A percentile compares a stretch with the other conserved stretches of the same genome.
Conservation (phyloP, 2,797 vertebrate genomes). For the Pygocentrus nattereri region DNA sequence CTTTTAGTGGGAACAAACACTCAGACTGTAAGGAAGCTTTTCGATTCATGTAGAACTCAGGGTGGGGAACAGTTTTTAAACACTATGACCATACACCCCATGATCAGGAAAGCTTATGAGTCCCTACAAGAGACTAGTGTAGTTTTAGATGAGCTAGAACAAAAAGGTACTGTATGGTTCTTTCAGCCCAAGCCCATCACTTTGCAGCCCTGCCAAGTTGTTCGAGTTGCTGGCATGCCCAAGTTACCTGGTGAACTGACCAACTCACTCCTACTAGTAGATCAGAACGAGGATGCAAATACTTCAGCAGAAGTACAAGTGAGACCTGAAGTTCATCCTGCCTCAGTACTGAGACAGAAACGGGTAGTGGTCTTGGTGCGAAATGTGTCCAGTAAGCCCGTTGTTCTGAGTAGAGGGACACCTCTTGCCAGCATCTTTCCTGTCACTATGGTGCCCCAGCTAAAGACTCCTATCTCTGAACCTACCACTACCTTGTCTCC, state of each 20-base stretch:
- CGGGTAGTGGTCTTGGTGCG: background rate
- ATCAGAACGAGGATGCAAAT: too few species aligned
- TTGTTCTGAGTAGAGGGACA: slow-evolving; percentile 4
- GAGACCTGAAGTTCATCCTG: slow-evolving; percentile 26
- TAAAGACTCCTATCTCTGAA: background rate
- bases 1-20: slow-evolving; percentile 16
- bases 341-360: background rate
- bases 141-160: background rate
- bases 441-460: slow-evolving; percentile 13
- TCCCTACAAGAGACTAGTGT: background rate
- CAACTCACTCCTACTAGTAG: too few species aligned
- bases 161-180: background rate
- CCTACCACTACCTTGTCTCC: background rate
- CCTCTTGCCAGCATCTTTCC: slow-evolving; percentile 32
- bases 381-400: slow-evolving; percentile 6
- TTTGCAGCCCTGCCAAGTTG: background rate
- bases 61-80: background rate
- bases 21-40: background rate
- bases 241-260: background rate
- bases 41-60: background rate
- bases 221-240: background rate
- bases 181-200: background rate
- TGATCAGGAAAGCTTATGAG: slow-evolving; percentile 13
- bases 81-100: too few species aligned
- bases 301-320: background rate